Evolutionary conservation across 2,888 invertebrate genomes (phyloP).

Genomic region (Eristalinus aeneus): DNA sequence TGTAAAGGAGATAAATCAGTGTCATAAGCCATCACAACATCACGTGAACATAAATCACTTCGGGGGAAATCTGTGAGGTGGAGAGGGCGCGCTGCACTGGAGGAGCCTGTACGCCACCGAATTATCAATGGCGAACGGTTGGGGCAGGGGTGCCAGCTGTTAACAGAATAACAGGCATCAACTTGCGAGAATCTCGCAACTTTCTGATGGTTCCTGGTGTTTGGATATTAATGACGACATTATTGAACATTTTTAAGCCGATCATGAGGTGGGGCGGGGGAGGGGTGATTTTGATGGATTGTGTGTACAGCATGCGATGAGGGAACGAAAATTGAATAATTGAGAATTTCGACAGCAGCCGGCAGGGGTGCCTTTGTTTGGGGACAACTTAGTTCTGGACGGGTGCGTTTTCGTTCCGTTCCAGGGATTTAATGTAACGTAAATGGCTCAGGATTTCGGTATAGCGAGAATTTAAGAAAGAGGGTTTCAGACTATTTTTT

Average conservation of each 20-base stretch:
- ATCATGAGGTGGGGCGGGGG: neutral
- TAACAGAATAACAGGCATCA: conserved; percentile 2
- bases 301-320: neutral
- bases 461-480: too few species aligned
- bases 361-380: neutral
- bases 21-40: conserved; percentile 64
- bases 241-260: neutral
- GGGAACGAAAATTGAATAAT: neutral
- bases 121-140: conserved; percentile 3
- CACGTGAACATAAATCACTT: conserved; percentile 61
- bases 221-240: neutral
- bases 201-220: neutral
- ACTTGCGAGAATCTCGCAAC: conserved; percentile 1
- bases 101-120: neutral
- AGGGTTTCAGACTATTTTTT: too few species aligned
- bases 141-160: conserved; percentile 24
- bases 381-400: neutral
- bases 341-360: neutral
- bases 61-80: conserved; percentile 8
- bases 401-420: neutral
- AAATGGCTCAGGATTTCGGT: too few species aligned
- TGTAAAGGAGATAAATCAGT: conserved; percentile 50
- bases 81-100: neutral
- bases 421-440: too few species aligned
- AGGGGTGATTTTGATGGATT: neutral